These are phyloP conservation scores for Spermophilus dauricus DNA, from an alignment of 2,113 vertebrate species.

Conservation along the genomic window DNA sequence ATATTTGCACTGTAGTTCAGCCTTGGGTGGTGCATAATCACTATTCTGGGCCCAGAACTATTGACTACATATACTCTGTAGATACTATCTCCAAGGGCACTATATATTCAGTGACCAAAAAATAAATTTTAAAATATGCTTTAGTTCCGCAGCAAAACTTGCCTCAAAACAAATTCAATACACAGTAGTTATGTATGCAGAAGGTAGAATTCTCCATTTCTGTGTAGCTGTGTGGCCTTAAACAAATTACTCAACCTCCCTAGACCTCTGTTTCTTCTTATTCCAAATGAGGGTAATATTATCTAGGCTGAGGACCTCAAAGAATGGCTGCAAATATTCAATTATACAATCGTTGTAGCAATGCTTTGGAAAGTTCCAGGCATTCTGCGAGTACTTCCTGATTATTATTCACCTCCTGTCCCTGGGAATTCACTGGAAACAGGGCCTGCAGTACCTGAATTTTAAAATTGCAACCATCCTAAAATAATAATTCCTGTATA, in stretches of 20 bases:
- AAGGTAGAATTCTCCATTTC: background rate
- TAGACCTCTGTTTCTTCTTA: background rate
- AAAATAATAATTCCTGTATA: conserved; percentile 15
- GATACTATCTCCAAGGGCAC: background rate
- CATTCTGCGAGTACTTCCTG: background rate
- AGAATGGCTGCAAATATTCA: background rate
- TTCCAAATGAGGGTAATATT: background rate
- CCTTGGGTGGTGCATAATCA: background rate
- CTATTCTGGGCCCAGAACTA: background rate
- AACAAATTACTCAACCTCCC: background rate
- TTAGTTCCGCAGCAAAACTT: background rate
- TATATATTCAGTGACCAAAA: background rate
- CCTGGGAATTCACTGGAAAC: conserved; percentile 63
- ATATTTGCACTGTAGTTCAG: background rate
- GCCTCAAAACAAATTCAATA: background rate
- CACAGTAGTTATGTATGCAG: background rate
- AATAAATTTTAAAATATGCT: background rate
- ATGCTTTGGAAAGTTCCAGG: background rate
- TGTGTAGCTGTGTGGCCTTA: background rate
- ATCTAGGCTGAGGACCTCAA: background rate
- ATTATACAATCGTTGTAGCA: background rate
- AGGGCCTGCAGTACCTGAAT: conserved; percentile 31
- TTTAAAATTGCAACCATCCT: conserved; percentile 55
- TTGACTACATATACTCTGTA: background rate
- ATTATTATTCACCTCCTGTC: background rate